Evolutionary conservation across 2,797 vertebrate genomes (phyloP).

Genomic region (Ptychobarbus kaznakovi): DNA sequence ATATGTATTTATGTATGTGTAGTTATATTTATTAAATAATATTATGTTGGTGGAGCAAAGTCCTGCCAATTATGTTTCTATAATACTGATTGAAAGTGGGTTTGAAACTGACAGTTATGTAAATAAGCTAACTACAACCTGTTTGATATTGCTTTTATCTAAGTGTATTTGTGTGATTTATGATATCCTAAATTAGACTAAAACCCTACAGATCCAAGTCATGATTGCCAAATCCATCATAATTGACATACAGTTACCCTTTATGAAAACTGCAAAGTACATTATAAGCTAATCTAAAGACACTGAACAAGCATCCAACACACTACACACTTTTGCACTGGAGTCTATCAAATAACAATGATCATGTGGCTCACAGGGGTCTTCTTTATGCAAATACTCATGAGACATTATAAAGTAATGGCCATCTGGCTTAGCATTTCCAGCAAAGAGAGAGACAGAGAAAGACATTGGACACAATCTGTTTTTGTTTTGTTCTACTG

Average conservation of each 20-base stretch:
- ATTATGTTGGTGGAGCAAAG: not conserved
- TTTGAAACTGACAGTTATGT: conserved; percentile 6
- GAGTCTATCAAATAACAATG: conserved; percentile 46
- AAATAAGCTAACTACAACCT: not conserved
- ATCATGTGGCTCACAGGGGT: conserved; percentile 23
- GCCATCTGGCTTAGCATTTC: conserved; percentile 43
- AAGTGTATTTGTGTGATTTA: conserved; percentile 24
- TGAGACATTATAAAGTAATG: conserved; percentile 22
- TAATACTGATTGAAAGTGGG: not conserved
- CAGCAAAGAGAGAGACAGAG: not conserved
- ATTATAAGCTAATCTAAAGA: conserved; percentile 44
- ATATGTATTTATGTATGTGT: not conserved
- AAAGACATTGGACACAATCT: conserved; percentile 30
- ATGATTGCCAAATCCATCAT: conserved; percentile 41
- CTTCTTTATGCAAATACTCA: conserved; percentile 1
- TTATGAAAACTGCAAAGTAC: conserved; percentile 26
- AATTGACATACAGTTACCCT: conserved; percentile 30
- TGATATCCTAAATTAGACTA: conserved; percentile 25
- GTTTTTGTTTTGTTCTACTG: conserved; percentile 13
- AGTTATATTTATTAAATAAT: not conserved
- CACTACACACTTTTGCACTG: conserved; percentile 35
- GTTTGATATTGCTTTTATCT: not conserved
- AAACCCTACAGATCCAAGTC: conserved; percentile 4
- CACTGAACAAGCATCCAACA: conserved; percentile 21
- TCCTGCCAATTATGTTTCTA: not conserved